These are phyloP conservation scores for Epistrophella euchroma DNA, from an alignment of 2,888 invertebrate genomes.

Conservation along the genomic window DNA sequence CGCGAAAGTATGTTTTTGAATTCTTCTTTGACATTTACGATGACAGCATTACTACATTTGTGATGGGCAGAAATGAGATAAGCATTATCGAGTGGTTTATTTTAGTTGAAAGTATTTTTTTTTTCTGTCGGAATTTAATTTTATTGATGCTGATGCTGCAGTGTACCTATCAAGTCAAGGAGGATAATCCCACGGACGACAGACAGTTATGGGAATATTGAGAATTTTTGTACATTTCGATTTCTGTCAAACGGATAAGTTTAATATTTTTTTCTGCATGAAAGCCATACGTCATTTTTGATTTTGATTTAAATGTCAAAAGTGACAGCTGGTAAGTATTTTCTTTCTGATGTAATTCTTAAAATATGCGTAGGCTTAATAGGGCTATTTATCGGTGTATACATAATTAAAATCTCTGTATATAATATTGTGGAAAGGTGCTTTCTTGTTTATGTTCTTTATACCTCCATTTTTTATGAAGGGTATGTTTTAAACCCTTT, in stretches of 20 bases:
- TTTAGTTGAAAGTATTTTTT: slow-evolving; percentile 45
- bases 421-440: too few relatives aligned
- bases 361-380: background rate
- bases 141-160: background rate
- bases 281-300: slow-evolving; percentile 18
- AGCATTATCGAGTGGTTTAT: slow-evolving; percentile 47
- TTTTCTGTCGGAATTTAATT: slow-evolving; percentile 31
- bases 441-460: too few relatives aligned
- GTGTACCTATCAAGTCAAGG: slow-evolving; percentile 19
- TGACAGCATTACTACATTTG: slow-evolving; percentile 62
- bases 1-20: slow-evolving; percentile 38
- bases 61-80: slow-evolving; percentile 62
- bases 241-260: background rate
- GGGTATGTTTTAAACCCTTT: too few relatives aligned
- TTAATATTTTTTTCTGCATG: background rate
- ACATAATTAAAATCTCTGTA: too few relatives aligned
- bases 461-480: too few relatives aligned
- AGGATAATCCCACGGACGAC: slow-evolving; percentile 32
- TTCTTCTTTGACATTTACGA: slow-evolving; percentile 64
- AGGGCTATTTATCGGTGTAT: background rate
- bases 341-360: background rate
- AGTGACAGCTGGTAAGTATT: background rate
- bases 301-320: slow-evolving; percentile 24
- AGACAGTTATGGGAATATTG: slow-evolving; percentile 24
- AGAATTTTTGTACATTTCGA: background rate